These are phyloP conservation scores for Orgyia antiqua DNA, from an alignment of 2,888 invertebrate genomes.

Conservation along the genomic window DNA sequence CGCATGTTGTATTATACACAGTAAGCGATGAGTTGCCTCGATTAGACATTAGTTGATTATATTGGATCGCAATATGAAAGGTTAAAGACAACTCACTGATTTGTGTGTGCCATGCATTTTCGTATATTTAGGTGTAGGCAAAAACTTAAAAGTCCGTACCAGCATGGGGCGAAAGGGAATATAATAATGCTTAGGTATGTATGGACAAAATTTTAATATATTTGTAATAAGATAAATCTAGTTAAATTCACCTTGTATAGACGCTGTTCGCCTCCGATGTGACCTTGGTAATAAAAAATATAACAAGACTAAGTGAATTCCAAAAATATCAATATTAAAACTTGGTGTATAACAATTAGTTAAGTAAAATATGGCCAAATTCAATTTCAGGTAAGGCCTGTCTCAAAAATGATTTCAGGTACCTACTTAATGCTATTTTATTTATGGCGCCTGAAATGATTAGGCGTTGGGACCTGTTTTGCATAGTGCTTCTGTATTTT, in stretches of 20 bases:
- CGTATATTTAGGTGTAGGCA: slow-evolving; percentile 35
- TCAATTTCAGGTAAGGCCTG: too few relatives aligned
- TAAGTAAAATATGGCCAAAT: too few relatives aligned
- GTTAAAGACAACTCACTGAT: slow-evolving; percentile 34
- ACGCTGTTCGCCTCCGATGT: slow-evolving; percentile 8
- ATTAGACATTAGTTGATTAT: slow-evolving; percentile 47
- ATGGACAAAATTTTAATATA: slow-evolving; percentile 20
- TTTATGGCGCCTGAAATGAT: too few relatives aligned
- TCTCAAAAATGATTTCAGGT: too few relatives aligned
- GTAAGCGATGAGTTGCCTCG: slow-evolving; percentile 44
- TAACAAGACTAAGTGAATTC: too few relatives aligned
- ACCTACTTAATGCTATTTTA: too few relatives aligned
- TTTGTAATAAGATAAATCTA: slow-evolving; percentile 7
- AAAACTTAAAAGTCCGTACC: slow-evolving; percentile 18
- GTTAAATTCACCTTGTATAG: slow-evolving; percentile 6
- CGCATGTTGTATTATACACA: slow-evolving; percentile 58
- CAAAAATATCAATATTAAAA: too few relatives aligned
- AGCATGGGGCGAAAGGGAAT: slow-evolving; percentile 27
- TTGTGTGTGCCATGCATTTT: slow-evolving; percentile 55
- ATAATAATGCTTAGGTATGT: slow-evolving; percentile 20
- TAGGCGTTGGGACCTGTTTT: too few relatives aligned
- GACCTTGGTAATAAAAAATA: not conserved
- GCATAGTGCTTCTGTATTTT: too few relatives aligned
- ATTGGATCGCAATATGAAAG: slow-evolving; percentile 30
- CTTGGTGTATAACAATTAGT: too few relatives aligned